Evolutionary conservation across 2,888 invertebrate species (phyloP).

Genomic region (Drosophila neotestacea): DNA sequence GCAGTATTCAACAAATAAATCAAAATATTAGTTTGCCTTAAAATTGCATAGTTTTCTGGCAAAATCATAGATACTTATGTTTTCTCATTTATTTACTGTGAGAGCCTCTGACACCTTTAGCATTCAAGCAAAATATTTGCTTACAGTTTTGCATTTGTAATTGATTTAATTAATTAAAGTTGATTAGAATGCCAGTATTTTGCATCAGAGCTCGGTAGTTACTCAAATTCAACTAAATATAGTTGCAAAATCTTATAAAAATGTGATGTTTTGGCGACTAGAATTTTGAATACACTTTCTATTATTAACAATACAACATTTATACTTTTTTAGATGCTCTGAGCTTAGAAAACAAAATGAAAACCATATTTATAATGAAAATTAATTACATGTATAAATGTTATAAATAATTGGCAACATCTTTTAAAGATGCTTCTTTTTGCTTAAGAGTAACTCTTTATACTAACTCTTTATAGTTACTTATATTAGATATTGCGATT

Average conservation of each 20-base stretch:
- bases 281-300: too few species aligned
- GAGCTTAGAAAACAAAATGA: too few species aligned
- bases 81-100: not conserved
- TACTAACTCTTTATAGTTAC: too few species aligned
- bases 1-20: not conserved
- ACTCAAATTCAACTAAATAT: not conserved
- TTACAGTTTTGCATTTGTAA: not conserved
- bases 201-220: not conserved
- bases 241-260: too few species aligned
- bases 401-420: conserved; percentile 28
- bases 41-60: not conserved
- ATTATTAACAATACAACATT: too few species aligned
- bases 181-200: not conserved
- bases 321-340: too few species aligned
- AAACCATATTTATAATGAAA: too few species aligned
- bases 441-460: not conserved
- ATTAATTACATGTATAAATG: too few species aligned
- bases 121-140: not conserved
- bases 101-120: not conserved
- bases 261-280: not conserved
- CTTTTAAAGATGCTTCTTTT: conserved; percentile 43
- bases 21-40: conserved; percentile 5
- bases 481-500: not conserved
- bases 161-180: not conserved
- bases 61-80: not conserved